These are phyloP conservation scores for Cartodere bifasciata DNA, from an alignment of 2,888 invertebrate genomes.

Conservation along the genomic window DNA sequence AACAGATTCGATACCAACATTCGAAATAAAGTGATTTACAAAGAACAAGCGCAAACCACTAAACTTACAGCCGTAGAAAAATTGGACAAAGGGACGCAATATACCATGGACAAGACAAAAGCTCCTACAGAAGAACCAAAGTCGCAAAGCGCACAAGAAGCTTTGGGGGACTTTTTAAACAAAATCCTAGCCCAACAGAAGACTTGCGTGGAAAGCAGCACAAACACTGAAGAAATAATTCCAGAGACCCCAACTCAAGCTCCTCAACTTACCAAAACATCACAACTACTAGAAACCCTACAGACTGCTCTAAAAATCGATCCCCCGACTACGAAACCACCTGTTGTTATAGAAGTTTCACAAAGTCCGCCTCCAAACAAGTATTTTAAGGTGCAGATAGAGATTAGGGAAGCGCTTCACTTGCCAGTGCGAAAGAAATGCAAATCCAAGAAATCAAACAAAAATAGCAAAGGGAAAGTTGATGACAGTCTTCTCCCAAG, in stretches of 20 bases:
- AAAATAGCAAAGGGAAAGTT: slow-evolving; percentile 21
- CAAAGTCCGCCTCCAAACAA: slow-evolving; percentile 3
- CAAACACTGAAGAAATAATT: slow-evolving; percentile 22
- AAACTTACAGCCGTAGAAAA: slow-evolving; percentile 7
- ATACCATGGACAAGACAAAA: slow-evolving; percentile 1
- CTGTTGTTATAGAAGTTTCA: slow-evolving; percentile 3
- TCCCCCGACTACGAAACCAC: neutral
- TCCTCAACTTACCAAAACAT: slow-evolving; percentile 15
- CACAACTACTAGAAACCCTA: slow-evolving; percentile 32
- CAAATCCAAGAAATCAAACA: slow-evolving; percentile 27
- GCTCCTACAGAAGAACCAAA: neutral
- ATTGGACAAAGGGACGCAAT: slow-evolving; percentile 5
- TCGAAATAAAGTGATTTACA: no score
- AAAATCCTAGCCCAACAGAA: no score
- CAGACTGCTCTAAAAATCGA: slow-evolving; percentile 28
- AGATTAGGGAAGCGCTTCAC: slow-evolving; percentile 44
- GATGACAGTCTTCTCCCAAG: slow-evolving; percentile 40
- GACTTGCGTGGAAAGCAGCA: slow-evolving; percentile 23
- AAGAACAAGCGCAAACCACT: no score
- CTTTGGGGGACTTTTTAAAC: no score
- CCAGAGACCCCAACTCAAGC: slow-evolving; percentile 3
- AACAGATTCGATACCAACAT: no score
- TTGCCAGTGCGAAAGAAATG: slow-evolving; percentile 35
- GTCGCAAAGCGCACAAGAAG: slow-evolving; percentile 2
- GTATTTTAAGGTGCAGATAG: slow-evolving; percentile 38